Conservation (phyloP, 2,113 vertebrate genomes). For the Xenopus borealis region DNA sequence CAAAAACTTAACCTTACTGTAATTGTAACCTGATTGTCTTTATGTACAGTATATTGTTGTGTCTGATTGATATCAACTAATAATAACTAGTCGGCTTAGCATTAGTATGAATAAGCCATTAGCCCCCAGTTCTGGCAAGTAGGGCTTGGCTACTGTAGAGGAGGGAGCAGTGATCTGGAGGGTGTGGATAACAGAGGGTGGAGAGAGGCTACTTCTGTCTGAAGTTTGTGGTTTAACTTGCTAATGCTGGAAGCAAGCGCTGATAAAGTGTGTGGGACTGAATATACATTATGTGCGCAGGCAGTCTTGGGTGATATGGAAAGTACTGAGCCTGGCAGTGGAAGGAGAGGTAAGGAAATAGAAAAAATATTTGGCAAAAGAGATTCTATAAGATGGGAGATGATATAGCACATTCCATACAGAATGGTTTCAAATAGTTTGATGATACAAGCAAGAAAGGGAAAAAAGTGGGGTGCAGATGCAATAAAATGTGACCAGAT, state of each 20-base stretch:
- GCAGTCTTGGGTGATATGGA: constrained; percentile 12
- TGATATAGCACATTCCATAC: too few relatives aligned
- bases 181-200: constrained; percentile 25
- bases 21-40: too few relatives aligned
- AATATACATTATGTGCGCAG: neutral
- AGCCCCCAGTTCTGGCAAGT: constrained; percentile 21
- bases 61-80: too few relatives aligned
- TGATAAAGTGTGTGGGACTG: constrained; percentile 13
- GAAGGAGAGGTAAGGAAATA: neutral
- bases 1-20: too few relatives aligned
- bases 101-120: neutral
- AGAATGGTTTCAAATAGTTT: too few relatives aligned
- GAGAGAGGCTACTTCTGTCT: constrained; percentile 20
- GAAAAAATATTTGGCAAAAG: neutral
- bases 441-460: too few relatives aligned
- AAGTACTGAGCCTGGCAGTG: neutral
- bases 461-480: too few relatives aligned
- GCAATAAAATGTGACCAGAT: too few relatives aligned
- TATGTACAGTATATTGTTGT: too few relatives aligned
- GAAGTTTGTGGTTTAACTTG: constrained; percentile 37
- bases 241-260: constrained; percentile 24
- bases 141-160: constrained; percentile 3
- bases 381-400: too few relatives aligned
- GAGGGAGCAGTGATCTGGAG: constrained; percentile 23
- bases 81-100: too few relatives aligned